phyloP scores from a whole-genome alignment of 2,888 invertebrate genomes.

The Dolichopus griseipennis region DNA sequence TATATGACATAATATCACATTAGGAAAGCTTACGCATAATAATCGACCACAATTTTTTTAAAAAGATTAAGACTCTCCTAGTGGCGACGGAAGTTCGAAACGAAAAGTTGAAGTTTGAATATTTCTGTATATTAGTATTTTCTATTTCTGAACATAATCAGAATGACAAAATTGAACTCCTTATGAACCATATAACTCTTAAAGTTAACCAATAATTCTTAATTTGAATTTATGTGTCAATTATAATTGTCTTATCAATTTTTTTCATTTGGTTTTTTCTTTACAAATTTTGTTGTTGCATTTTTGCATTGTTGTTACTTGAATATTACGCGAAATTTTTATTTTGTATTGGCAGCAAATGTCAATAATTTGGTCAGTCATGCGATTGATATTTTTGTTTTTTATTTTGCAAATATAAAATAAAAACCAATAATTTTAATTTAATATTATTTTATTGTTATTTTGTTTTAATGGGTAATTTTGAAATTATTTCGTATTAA shows the following conservation, averaged over 20 bases:
- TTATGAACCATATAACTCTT: background rate
- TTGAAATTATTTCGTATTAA: background rate
- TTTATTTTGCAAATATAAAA: too few species aligned
- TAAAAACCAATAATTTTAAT: background rate
- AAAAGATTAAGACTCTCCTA: too few species aligned
- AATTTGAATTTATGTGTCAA: conserved; percentile 4
- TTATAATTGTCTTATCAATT: conserved; percentile 3
- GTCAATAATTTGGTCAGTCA: conserved; percentile 6
- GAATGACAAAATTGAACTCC: background rate
- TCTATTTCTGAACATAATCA: too few species aligned
- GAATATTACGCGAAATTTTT: background rate
- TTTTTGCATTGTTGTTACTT: background rate
- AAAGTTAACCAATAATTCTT: background rate
- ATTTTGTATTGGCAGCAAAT: background rate
- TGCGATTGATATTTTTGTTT: background rate
- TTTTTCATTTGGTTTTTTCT: background rate
- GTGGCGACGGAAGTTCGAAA: too few species aligned
- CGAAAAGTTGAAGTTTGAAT: too few species aligned
- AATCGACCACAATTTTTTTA: too few species aligned
- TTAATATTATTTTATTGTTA: background rate
- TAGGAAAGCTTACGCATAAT: too few species aligned
- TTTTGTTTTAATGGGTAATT: background rate
- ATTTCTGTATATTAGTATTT: too few species aligned
- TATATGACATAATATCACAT: too few species aligned
- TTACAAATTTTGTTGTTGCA: background rate